Conservation (phyloP, 2,113 vertebrate genomes). For the Myxocyprinus asiaticus region DNA sequence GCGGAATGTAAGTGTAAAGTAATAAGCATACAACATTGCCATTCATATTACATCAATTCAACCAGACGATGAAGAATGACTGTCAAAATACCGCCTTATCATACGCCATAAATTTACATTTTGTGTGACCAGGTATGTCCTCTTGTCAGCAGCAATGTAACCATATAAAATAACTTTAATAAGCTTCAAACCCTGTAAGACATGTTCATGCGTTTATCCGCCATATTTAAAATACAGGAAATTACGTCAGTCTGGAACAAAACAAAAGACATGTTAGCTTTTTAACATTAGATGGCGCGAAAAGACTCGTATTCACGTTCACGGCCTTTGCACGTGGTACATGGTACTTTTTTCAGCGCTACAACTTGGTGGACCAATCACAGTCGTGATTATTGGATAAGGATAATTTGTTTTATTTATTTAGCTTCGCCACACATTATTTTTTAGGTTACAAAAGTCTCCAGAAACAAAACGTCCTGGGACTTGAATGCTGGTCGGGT, state of each 20-base stretch:
- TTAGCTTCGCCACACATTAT: too few species aligned
- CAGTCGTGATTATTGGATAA: too few species aligned
- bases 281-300: conserved; percentile 20
- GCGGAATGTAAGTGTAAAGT: neutral
- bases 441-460: too few species aligned
- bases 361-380: too few species aligned
- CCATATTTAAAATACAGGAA: conserved; percentile 54
- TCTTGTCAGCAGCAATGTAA: neutral
- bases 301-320: neutral
- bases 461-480: too few species aligned
- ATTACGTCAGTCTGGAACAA: conserved; percentile 11
- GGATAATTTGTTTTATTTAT: too few species aligned
- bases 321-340: neutral
- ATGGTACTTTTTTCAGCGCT: too few species aligned
- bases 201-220: conserved; percentile 18
- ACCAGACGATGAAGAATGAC: neutral
- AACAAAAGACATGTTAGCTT: neutral
- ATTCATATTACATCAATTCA: neutral
- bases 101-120: neutral
- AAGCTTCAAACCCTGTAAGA: neutral
- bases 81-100: too few species aligned
- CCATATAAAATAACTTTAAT: conserved; percentile 21
- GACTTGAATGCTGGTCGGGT: too few species aligned
- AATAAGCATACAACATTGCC: neutral
- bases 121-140: neutral